These are phyloP conservation scores for Oceanodroma leucorhoa DNA, from an alignment of 2,797 vertebrate species.

Conservation along the genomic window DNA sequence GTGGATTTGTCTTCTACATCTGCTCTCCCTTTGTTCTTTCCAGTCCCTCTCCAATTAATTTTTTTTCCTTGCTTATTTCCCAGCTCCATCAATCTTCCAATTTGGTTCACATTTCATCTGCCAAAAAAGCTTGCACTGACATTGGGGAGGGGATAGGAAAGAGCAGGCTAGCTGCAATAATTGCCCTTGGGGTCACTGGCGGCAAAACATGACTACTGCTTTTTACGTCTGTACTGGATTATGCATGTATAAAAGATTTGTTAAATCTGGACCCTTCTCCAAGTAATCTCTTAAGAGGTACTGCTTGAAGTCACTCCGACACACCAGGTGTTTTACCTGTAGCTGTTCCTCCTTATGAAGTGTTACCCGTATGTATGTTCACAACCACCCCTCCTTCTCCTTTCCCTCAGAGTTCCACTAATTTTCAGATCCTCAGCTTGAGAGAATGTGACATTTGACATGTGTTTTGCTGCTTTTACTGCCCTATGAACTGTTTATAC, in stretches of 20 bases:
- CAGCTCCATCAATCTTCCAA: neutral
- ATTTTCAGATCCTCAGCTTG: neutral
- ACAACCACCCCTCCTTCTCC: neutral
- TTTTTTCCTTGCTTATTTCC: neutral
- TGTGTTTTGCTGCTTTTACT: neutral
- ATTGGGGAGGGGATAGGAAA: neutral
- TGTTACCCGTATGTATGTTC: rapidly evolving
- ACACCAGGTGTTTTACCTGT: neutral
- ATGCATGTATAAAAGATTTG: neutral
- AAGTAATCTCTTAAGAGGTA: neutral
- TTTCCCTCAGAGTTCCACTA: neutral
- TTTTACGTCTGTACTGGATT: neutral
- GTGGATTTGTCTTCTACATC: neutral
- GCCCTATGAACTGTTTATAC: neutral
- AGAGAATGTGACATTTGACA: neutral
- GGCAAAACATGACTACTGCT: neutral
- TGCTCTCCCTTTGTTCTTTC: neutral
- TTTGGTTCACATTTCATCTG: neutral
- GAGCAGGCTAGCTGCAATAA: neutral
- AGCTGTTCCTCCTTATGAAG: neutral
- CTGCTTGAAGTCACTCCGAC: neutral
- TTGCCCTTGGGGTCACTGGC: neutral
- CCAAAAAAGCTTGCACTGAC: neutral
- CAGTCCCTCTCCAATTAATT: neutral
- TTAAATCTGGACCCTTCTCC: neutral